phyloP scores from a whole-genome alignment of 1,140 invertebrate genomes.

The Eurosta solidaginis region DNA sequence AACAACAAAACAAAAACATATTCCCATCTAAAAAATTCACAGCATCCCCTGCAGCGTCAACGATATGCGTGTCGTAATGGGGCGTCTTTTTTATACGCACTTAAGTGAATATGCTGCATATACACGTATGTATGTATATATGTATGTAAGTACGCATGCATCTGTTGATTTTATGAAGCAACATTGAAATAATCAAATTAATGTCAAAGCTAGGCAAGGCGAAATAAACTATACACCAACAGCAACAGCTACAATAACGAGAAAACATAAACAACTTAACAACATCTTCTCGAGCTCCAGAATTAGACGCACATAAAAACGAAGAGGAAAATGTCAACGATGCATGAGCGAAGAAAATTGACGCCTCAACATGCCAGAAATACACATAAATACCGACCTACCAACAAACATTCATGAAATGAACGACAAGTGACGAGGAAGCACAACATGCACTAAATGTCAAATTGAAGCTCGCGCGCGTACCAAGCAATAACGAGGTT shows the following conservation, averaged over 20 bases:
- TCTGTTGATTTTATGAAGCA: slow-evolving; percentile 6
- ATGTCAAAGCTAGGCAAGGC: neutral
- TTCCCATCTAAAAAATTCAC: neutral
- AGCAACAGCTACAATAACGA: neutral
- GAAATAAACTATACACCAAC: neutral
- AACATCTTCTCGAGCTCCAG: neutral
- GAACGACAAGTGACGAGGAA: too few relatives aligned
- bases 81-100: too few relatives aligned
- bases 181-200: slow-evolving; percentile 15
- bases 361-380: neutral
- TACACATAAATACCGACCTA: neutral
- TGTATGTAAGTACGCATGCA: neutral
- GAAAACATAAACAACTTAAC: neutral
- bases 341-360: slow-evolving; percentile 4
- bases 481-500: too few relatives aligned
- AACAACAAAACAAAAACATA: neutral
- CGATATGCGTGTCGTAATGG: neutral
- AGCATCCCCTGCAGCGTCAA: neutral
- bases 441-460: neutral
- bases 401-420: neutral
- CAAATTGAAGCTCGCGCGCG: neutral
- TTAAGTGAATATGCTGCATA: neutral
- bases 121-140: neutral
- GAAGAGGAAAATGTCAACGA: neutral
- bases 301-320: neutral